Percentiles rank a stretch among this genome's conserved stretches.
Conservation (phyloP, 1,140 invertebrate species). For the Musca vetustissima region DNA sequence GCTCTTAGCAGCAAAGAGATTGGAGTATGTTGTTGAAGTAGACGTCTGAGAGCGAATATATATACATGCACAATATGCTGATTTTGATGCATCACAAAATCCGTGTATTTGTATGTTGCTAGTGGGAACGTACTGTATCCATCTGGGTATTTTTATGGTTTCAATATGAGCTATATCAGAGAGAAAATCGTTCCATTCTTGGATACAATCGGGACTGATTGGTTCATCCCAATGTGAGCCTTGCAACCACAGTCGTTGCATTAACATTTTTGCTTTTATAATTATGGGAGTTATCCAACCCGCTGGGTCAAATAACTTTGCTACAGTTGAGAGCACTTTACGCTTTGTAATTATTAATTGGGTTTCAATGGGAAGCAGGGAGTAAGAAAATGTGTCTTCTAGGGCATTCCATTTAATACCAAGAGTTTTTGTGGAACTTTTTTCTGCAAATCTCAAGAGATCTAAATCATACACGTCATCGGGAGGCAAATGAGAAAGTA, state of each 20-base stretch:
- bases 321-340: neutral
- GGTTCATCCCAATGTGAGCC: neutral
- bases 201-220: neutral
- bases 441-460: neutral
- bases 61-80: neutral
- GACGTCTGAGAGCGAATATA: neutral
- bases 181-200: neutral
- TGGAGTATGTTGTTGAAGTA: neutral
- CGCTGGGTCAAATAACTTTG: conserved; percentile 1
- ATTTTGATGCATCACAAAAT: conserved; percentile 2
- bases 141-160: neutral
- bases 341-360: neutral
- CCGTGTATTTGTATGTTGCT: neutral
- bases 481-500: conserved; percentile 2
- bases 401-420: conserved; percentile 20
- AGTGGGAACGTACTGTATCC: neutral
- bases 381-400: conserved; percentile 7
- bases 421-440: conserved; percentile 15
- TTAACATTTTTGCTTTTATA: neutral
- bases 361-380: neutral
- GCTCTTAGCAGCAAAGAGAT: neutral
- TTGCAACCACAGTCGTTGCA: conserved; percentile 3
- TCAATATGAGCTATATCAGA: neutral
- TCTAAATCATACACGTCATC: conserved; percentile 7
- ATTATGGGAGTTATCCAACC: conserved; percentile 3